These are phyloP conservation scores for Dallia pectoralis DNA, from an alignment of 2,797 vertebrate genomes.

Conservation along the genomic window DNA sequence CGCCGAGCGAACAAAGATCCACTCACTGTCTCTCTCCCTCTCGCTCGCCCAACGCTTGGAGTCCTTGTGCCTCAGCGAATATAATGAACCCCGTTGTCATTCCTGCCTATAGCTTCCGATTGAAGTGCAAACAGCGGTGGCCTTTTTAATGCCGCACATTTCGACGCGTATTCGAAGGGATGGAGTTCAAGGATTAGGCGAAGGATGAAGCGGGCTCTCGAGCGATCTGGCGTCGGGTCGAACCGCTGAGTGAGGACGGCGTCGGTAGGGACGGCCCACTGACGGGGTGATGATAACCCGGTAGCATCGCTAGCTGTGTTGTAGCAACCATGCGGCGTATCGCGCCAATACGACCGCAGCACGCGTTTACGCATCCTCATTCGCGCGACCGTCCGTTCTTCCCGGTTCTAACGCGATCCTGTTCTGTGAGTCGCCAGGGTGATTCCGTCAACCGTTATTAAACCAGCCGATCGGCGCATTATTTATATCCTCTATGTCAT, in stretches of 20 bases:
- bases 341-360: neutral
- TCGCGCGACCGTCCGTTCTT: too few species aligned
- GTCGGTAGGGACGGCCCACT: neutral
- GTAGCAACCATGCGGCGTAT: too few species aligned
- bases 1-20: slow-evolving; percentile 53
- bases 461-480: neutral
- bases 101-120: slow-evolving; percentile 53
- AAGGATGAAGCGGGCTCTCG: slow-evolving; percentile 18
- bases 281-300: slow-evolving; percentile 1
- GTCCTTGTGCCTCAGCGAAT: slow-evolving; percentile 42
- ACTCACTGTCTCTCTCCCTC: slow-evolving; percentile 51
- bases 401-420: too few species aligned
- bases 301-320: neutral
- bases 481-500: neutral
- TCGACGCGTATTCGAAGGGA: slow-evolving; percentile 34
- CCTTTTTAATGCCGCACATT: slow-evolving; percentile 24
- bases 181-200: slow-evolving; percentile 34
- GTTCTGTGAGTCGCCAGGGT: too few species aligned
- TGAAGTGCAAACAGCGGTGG: slow-evolving; percentile 18
- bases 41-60: slow-evolving; percentile 30
- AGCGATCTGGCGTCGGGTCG: slow-evolving; percentile 16
- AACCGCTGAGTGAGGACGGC: slow-evolving; percentile 15
- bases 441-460: too few species aligned
- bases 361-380: too few species aligned
- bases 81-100: slow-evolving; percentile 67